Base-by-base conservation (phyloP, 23 tunicate genomes). In the Phallusia fumigata region DNA sequence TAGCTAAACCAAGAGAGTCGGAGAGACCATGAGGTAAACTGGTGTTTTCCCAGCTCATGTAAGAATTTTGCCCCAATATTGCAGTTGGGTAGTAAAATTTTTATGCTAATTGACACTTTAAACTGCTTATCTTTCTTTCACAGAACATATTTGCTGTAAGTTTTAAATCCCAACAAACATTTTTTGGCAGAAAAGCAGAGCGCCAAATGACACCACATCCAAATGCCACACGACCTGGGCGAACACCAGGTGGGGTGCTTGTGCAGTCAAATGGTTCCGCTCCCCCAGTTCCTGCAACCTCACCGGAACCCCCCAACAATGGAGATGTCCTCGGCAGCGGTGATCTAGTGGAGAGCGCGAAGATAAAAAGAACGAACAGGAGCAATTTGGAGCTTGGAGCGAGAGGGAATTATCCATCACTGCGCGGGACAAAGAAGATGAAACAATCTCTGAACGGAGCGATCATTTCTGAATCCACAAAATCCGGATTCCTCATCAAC, bases 191-290 rank as follows among this genome's bases (percentile, higher is more conserved):
- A 31, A 52, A 84, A 73, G 65, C 76, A 30, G 88, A 83, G 32
- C 79, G 97, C 15, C 91, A 92, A 47, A 87, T 92, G 97, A 92
- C 97, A n/a, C 97, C 97, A 31, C 97, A 92, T 74, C 97, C 97
- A 24, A 76, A 84, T 52, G 65, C 83, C 24, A 65, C 84, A 0
- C 76, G 88, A 53, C 10, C 52, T 18, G 79, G 69, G 1, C 65
- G 51, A 49, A 32, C 77, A 32, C 45, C 77, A 33, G 40, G 40
- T 32, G 40, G 40, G 11, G 77, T 74, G 36, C 72, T n/a, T 13
- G 83, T 31, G 32, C 51, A 33, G 22, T 13, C 77, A 1, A 51
- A 76, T 52, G 30, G 77, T 8, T 11, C 36, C n/a, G 58, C 83
- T 2, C 44, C 52, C 2, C 72, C 33, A 0, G 69, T 32, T 21